phyloP scores from a whole-genome alignment of 64 coral and sea anemone species.

The Pocillopora damicornis region DNA sequence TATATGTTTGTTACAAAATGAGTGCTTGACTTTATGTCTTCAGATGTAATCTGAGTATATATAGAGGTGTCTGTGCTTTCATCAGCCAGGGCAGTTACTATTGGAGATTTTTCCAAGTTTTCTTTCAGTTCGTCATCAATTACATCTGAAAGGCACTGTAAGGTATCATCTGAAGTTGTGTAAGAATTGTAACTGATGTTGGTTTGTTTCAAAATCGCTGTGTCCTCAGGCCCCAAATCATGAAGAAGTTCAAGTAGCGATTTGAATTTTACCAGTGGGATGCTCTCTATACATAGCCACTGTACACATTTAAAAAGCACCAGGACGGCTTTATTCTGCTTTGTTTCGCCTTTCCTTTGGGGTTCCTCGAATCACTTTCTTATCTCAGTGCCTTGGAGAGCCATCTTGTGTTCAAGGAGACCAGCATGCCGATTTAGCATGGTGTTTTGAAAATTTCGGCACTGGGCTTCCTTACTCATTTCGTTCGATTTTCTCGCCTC shows the following conservation, averaged over 20 bases:
- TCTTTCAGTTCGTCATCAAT: background rate
- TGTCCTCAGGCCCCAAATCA: slow-evolving; percentile 41
- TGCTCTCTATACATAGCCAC: slow-evolving; percentile 40
- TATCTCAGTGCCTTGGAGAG: background rate
- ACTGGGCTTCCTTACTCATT: slow-evolving; percentile 2
- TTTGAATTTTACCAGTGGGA: slow-evolving; percentile 47
- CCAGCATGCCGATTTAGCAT: background rate
- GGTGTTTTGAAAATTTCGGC: slow-evolving; percentile 7
- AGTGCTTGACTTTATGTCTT: too few species aligned
- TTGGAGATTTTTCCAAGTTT: background rate
- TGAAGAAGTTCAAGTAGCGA: slow-evolving; percentile 27
- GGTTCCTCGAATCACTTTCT: background rate
- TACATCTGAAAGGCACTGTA: background rate
- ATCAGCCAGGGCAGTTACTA: background rate
- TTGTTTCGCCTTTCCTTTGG: background rate
- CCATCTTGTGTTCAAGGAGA: slow-evolving; percentile 11
- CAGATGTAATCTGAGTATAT: too few species aligned
- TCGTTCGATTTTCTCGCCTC: background rate
- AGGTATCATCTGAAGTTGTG: background rate
- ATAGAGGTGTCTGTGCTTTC: background rate
- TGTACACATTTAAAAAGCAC: slow-evolving; percentile 43
- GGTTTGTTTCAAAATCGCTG: slow-evolving; percentile 41
- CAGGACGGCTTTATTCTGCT: background rate
- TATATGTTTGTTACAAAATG: too few species aligned
- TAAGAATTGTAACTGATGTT: slow-evolving; percentile 46